Percentiles rank a stretch among this genome's conserved stretches.
phyloP scores from a whole-genome alignment of 2,797 vertebrate species.

The Mus caroli region DNA sequence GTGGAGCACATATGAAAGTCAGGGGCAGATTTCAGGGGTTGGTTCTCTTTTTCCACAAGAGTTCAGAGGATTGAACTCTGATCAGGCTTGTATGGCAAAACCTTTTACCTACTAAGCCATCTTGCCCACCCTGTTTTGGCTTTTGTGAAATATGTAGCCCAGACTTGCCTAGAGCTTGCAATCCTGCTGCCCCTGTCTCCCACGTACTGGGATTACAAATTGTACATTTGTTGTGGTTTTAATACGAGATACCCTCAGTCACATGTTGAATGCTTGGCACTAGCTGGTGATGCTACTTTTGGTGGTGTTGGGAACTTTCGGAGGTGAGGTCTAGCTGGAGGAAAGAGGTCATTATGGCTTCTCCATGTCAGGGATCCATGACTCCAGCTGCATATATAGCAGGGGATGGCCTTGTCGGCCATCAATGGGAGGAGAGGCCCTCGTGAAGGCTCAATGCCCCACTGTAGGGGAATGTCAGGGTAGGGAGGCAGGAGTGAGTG shows the following conservation, averaged over 20 bases:
- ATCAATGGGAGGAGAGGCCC: no score
- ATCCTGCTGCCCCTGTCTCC: neutral
- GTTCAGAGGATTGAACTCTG: neutral
- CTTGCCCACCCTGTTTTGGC: neutral
- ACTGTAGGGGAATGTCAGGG: no score
- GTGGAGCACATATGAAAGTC: neutral
- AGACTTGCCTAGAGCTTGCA: neutral
- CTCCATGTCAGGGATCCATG: no score
- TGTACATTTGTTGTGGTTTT: neutral
- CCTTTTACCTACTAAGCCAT: neutral
- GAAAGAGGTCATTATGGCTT: neutral
- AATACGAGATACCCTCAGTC: neutral
- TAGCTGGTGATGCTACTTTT: neutral
- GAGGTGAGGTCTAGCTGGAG: neutral
- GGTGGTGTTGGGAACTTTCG: no score
- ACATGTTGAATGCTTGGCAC: neutral
- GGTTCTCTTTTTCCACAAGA: neutral
- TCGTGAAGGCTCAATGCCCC: no score
- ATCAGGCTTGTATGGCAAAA: neutral
- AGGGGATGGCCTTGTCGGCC: no score
- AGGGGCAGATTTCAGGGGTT: neutral
- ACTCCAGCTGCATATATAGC: no score
- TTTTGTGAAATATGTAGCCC: neutral
- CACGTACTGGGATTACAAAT: neutral
- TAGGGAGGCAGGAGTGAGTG: no score